Conservation (phyloP, 2,113 vertebrate genomes). For the Rana temporaria region DNA sequence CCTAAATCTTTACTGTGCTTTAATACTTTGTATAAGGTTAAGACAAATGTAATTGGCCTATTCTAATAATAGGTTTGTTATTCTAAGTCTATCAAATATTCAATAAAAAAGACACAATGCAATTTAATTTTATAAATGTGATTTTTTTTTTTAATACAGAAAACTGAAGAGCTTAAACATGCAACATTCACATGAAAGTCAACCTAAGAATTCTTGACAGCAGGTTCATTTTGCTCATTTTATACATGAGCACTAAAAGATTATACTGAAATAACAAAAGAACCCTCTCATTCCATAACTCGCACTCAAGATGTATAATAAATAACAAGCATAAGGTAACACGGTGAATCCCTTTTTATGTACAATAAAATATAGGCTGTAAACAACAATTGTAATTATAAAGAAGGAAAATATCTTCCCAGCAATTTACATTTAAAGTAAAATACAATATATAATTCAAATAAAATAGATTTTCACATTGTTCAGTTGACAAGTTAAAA, state of each 20-base stretch:
- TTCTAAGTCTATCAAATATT: no score
- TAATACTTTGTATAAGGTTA: background rate
- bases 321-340: conserved; percentile 38
- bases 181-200: conserved; percentile 25
- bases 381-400: conserved; percentile 22
- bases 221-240: conserved; percentile 11
- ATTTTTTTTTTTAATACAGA: conserved; percentile 15
- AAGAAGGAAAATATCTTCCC: background rate
- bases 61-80: no score
- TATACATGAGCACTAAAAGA: conserved; percentile 10
- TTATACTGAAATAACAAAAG: background rate
- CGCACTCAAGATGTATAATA: conserved; percentile 13
- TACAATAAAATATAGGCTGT: conserved; percentile 27
- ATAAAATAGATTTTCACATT: background rate
- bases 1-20: no score
- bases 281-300: background rate
- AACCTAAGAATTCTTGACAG: conserved; percentile 12
- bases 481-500: background rate
- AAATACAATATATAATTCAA: background rate
- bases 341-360: conserved; percentile 19
- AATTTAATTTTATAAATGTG: conserved; percentile 9
- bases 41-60: background rate
- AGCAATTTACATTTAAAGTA: background rate
- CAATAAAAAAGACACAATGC: background rate
- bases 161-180: conserved; percentile 21